Conservation (phyloP, 1,140 invertebrate species). For the Papilio polytes region DNA sequence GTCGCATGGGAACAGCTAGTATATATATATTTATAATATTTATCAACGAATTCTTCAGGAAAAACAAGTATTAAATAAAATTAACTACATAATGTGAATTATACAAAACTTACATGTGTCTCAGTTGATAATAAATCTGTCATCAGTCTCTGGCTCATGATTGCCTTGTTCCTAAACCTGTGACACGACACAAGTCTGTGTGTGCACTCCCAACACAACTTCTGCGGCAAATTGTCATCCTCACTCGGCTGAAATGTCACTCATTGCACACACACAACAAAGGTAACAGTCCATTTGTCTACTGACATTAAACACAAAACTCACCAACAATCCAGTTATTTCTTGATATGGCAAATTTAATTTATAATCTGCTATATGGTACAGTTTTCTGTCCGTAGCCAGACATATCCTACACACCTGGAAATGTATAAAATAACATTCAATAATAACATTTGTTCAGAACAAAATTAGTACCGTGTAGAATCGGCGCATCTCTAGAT, state of each 20-base stretch:
- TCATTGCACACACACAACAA: too few relatives aligned
- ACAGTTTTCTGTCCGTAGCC: slow-evolving; percentile 39
- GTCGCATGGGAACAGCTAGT: too few relatives aligned
- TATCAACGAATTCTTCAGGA: too few relatives aligned
- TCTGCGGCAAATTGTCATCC: slow-evolving; percentile 57
- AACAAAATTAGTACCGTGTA: too few relatives aligned
- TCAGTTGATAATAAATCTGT: slow-evolving; percentile 45
- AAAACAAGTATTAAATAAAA: too few relatives aligned
- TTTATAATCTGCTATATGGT: slow-evolving; percentile 38
- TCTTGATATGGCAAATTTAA: slow-evolving; percentile 22
- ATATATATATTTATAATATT: background rate
- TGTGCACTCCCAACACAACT: slow-evolving; percentile 70
- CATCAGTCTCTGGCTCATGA: slow-evolving; percentile 51
- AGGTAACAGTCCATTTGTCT: too few relatives aligned
- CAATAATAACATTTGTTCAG: too few relatives aligned
- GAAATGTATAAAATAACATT: background rate
- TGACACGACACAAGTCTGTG: slow-evolving; percentile 49
- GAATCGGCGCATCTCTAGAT: too few relatives aligned
- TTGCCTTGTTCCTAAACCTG: slow-evolving; percentile 53
- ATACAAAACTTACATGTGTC: slow-evolving; percentile 56
- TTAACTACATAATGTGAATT: too few relatives aligned
- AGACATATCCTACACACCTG: slow-evolving; percentile 44
- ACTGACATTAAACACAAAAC: background rate
- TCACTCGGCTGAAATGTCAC: slow-evolving; percentile 29
- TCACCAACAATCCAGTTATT: slow-evolving; percentile 39